These are phyloP conservation scores for Brotogeris chrysoptera DNA, from an alignment of 2,797 vertebrate species.

Conservation along the genomic window DNA sequence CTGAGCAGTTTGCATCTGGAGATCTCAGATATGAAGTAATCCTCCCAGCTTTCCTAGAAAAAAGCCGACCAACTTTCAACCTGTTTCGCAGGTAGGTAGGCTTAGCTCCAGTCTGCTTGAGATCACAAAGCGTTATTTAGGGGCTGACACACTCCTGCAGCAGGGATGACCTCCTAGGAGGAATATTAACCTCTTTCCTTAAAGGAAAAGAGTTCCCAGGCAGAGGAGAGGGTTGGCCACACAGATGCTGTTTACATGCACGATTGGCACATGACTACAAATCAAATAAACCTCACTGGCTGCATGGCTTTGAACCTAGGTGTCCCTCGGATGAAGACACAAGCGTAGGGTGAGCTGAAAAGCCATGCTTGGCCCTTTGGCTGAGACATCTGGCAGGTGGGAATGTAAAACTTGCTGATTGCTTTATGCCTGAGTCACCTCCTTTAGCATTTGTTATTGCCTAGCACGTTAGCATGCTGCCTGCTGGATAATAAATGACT, in stretches of 20 bases:
- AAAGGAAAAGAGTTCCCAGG: not conserved
- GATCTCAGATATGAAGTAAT: not conserved
- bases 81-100: slow-evolving; percentile 30
- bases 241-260: not conserved
- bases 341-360: not conserved
- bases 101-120: not conserved
- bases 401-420: not conserved
- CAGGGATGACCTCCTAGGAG: not conserved
- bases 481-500: slow-evolving; percentile 45
- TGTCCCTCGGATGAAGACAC: not conserved
- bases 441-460: slow-evolving; percentile 7
- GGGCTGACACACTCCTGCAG: not conserved
- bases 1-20: not conserved
- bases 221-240: not conserved
- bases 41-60: not conserved
- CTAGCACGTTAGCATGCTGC: slow-evolving; percentile 2
- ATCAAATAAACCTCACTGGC: not conserved
- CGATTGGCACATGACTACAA: not conserved
- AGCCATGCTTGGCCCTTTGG: rapidly evolving
- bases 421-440: slow-evolving; percentile 43
- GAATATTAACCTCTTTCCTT: not conserved
- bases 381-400: not conserved
- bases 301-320: not conserved
- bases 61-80: not conserved
- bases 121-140: not conserved